Evolutionary conservation across 37 sponge, comb jelly and placozoan genomes (phyloP).

Genomic region (Hexactinellida sp.): DNA sequence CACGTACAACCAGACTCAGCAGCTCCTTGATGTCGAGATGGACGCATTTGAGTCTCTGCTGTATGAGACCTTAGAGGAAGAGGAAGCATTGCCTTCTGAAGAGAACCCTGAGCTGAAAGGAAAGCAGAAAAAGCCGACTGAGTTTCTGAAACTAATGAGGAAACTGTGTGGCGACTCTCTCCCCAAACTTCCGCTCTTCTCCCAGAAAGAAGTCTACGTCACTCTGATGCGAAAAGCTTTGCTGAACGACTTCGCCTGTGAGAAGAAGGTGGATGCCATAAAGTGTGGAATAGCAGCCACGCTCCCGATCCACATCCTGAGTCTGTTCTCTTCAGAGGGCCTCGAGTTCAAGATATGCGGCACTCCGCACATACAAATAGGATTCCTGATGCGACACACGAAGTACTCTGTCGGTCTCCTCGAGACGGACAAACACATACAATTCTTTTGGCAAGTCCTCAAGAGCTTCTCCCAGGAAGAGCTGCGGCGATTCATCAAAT

Average conservation of each 20-base stretch:
- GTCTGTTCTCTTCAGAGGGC: slow-evolving; percentile 50
- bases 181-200: not conserved
- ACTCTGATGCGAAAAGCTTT: slow-evolving; percentile 29
- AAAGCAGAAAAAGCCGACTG: not conserved
- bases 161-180: not conserved
- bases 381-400: slow-evolving; percentile 52
- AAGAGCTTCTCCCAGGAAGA: slow-evolving; percentile 87
- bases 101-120: not conserved
- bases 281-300: slow-evolving; percentile 74
- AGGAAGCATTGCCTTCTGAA: not conserved
- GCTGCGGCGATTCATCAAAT: slow-evolving; percentile 84
- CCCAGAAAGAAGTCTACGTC: slow-evolving; percentile 39
- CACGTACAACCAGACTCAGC: slow-evolving; percentile 57
- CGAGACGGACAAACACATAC: slow-evolving; percentile 78
- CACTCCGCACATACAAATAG: slow-evolving; percentile 55
- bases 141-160: not conserved
- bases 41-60: not conserved
- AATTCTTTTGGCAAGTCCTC: slow-evolving; percentile 86
- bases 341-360: slow-evolving; percentile 78
- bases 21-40: slow-evolving; percentile 32
- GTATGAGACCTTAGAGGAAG: not conserved
- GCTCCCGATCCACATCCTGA: slow-evolving; percentile 64
- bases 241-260: slow-evolving; percentile 44
- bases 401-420: slow-evolving; percentile 83
- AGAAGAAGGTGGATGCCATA: slow-evolving; percentile 35